Base-by-base conservation (phyloP, 2,797 vertebrate genomes). In the Rhynchonycteris naso region DNA sequence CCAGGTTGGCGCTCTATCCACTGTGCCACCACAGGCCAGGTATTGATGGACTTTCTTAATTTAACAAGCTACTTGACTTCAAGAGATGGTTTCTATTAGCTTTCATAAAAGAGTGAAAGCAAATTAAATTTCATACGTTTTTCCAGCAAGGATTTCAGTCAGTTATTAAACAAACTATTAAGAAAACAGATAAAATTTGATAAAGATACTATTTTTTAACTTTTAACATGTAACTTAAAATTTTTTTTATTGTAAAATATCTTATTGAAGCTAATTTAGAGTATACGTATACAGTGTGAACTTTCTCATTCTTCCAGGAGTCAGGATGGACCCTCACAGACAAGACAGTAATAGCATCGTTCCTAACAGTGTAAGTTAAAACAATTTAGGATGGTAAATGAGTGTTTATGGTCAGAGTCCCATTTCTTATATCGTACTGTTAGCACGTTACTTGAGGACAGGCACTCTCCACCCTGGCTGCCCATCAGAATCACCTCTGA, bases 361-460 rank as follows among this genome's bases (percentile, higher is more conserved):
- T 96, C 97, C 98, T 81, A 98, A 98, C 96, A 98, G 97, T 0
- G 98, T 99, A 98, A 98, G 98, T 98, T 78, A 72, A 85, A 95
- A 79, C 85, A 78, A 63, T 65, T 38, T 92, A 43, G 78, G 30
- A 61, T 79, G 63, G 58, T 79, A 84, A 76, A 65, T 87, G 50
- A 47, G 54, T 71, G 21, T 82, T 76, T 76, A 50, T 68, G 81
- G 33, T 69, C 81, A 54, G 15, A 35, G 14, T 85, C 35, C 38
- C 28, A 72, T 56, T 72, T 84, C 75, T 86, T 74, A 43, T 75
- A 4, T 82, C 65, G 72, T 30, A 63, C 71, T 81, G 74, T 92
- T 90, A 81, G 22, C 16, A 38, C 83, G 72, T 88, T 72, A 61
- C 50, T 38, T 38, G 84, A 72, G 43, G 38, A 54, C 26, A 86